Evolutionary conservation across 2,888 invertebrate genomes (phyloP).

Genomic region (Malacosoma neustria): DNA sequence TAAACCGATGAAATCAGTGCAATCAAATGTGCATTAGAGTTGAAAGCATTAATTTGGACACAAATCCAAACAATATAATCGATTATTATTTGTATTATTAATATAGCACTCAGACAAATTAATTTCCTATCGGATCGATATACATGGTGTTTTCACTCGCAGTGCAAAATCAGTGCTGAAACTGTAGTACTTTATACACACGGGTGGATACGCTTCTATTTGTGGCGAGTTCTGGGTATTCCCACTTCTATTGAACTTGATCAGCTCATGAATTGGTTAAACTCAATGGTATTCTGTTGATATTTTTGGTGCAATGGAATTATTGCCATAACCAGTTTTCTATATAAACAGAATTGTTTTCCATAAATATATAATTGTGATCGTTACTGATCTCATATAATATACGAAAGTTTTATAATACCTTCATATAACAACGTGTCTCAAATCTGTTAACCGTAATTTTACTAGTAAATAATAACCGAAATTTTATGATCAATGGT

Average conservation of each 20-base stretch:
- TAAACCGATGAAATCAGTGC: neutral
- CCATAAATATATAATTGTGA: no score
- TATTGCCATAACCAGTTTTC: neutral
- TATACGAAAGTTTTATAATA: neutral
- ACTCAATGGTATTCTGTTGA: conserved; percentile 19
- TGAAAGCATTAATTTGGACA: neutral
- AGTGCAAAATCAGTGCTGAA: conserved; percentile 31
- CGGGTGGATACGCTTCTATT: conserved; percentile 29
- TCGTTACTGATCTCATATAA: neutral
- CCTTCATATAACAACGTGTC: neutral
- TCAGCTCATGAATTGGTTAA: conserved; percentile 35
- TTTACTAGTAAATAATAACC: no score
- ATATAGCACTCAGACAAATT: conserved; percentile 45
- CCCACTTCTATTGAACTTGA: conserved; percentile 26
- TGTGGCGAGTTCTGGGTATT: conserved; percentile 31
- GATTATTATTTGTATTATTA: no score
- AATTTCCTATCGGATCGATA: conserved; percentile 38
- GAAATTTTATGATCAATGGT: no score
- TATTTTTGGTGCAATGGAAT: neutral
- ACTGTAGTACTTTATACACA: conserved; percentile 18
- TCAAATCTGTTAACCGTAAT: no score
- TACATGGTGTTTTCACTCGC: conserved; percentile 27
- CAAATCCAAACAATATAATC: neutral
- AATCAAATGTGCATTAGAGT: neutral
- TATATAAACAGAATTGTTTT: neutral